phyloP scores from a whole-genome alignment of 2,113 vertebrate species.

The Emydura subglobosa region DNA sequence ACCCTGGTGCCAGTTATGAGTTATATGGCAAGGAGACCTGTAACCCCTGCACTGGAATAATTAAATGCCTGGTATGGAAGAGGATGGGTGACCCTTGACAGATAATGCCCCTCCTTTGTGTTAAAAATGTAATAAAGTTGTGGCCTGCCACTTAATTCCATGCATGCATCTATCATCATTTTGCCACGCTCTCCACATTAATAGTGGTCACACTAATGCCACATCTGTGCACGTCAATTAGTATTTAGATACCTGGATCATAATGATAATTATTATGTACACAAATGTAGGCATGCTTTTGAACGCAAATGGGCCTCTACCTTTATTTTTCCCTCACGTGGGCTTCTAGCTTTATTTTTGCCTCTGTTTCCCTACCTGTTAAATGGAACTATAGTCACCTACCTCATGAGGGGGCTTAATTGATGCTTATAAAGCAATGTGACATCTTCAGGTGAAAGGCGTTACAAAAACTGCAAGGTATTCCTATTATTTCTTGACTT shows the following conservation, averaged over 20 bases:
- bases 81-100: too few species aligned
- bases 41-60: too few species aligned
- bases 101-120: too few species aligned
- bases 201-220: background rate
- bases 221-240: background rate
- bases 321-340: too few species aligned
- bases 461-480: background rate
- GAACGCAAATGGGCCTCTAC: background rate
- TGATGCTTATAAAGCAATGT: background rate
- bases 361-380: background rate
- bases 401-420: background rate
- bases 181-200: too few species aligned
- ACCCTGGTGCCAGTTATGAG: too few species aligned
- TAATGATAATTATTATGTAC: background rate
- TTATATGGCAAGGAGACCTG: too few species aligned
- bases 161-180: too few species aligned
- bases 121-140: too few species aligned
- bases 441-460: background rate
- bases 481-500: background rate
- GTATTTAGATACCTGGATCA: background rate
- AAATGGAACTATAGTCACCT: background rate
- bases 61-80: too few species aligned
- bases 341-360: background rate
- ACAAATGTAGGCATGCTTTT: background rate
- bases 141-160: too few species aligned